Percentiles rank a stretch among this genome's conserved stretches.
Evolutionary conservation across 1,140 invertebrate species (phyloP).

Genomic region (Temnothorax nylanderi): DNA sequence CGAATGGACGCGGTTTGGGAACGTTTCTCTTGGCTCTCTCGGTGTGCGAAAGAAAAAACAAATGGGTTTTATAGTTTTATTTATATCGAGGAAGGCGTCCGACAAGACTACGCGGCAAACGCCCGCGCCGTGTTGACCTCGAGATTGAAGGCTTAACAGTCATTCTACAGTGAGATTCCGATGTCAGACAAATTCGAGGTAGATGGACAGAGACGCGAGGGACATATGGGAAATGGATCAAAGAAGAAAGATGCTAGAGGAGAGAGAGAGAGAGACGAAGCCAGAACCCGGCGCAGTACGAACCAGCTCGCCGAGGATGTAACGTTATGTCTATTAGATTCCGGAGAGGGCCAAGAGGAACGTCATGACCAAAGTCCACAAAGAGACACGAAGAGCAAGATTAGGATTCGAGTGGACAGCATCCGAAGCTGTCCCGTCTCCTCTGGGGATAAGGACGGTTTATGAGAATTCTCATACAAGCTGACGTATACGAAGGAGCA

Average conservation of each 20-base stretch:
- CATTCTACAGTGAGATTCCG: conserved; percentile 29
- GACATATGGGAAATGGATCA: neutral
- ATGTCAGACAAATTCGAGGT: neutral
- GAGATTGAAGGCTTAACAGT: conserved; percentile 44
- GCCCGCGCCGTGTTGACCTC: neutral
- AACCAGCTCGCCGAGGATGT: conserved; percentile 48
- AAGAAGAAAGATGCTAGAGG: conserved; percentile 25
- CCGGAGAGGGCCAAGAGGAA: conserved; percentile 34
- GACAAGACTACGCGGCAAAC: conserved; percentile 12
- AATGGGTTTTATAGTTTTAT: conserved; percentile 45
- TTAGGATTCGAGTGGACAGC: conserved; percentile 23
- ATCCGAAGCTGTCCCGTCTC: neutral
- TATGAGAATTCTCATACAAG: conserved; percentile 12
- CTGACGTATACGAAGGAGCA: neutral
- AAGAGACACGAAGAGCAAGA: conserved; percentile 1
- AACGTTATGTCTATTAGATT: conserved; percentile 68
- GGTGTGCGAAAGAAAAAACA: neutral
- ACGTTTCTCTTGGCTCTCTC: neutral
- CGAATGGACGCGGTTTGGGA: neutral
- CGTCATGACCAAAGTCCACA: conserved; percentile 34
- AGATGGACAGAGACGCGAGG: neutral
- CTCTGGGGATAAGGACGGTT: neutral
- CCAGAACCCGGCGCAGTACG: conserved; percentile 6
- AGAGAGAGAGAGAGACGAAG: neutral
- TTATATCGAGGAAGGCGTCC: neutral